Conservation (phyloP, 64 coral and sea anemone genomes). For the Montipora cactus region DNA sequence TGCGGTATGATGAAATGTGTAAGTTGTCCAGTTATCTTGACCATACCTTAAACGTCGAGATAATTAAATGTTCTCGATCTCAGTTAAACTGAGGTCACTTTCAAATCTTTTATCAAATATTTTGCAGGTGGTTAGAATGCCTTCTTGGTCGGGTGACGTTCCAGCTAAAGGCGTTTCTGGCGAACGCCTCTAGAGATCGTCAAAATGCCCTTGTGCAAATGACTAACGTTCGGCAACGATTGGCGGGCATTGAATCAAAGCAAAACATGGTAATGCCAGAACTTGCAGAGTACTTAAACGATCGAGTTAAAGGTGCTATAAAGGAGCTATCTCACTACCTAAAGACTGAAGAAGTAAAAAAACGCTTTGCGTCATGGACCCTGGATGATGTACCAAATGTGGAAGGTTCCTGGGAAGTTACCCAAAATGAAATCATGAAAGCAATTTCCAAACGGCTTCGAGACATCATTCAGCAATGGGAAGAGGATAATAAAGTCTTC, state of each 20-base stretch:
- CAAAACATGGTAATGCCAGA: background rate
- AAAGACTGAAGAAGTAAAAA: background rate
- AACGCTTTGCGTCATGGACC: background rate
- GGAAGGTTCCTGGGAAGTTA: slow-evolving; percentile 2
- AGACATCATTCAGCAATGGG: slow-evolving; percentile 20
- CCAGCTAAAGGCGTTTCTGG: background rate
- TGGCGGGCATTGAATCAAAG: background rate
- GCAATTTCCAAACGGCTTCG: background rate
- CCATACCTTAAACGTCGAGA: background rate
- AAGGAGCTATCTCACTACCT: background rate
- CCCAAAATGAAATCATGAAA: background rate
- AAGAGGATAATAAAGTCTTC: slow-evolving; percentile 40
- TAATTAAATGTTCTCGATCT: too few species aligned
- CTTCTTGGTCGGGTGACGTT: background rate
- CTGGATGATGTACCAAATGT: slow-evolving; percentile 17
- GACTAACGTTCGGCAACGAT: background rate
- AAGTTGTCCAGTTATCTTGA: too few species aligned
- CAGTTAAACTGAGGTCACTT: too few species aligned
- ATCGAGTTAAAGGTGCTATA: background rate
- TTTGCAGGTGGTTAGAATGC: background rate
- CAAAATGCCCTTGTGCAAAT: background rate
- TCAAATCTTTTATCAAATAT: too few species aligned
- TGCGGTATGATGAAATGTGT: too few species aligned
- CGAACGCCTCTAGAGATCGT: background rate
- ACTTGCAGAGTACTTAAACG: background rate